phyloP scores from a whole-genome alignment of 2,113 vertebrate genomes.

The Hyaena hyaena region DNA sequence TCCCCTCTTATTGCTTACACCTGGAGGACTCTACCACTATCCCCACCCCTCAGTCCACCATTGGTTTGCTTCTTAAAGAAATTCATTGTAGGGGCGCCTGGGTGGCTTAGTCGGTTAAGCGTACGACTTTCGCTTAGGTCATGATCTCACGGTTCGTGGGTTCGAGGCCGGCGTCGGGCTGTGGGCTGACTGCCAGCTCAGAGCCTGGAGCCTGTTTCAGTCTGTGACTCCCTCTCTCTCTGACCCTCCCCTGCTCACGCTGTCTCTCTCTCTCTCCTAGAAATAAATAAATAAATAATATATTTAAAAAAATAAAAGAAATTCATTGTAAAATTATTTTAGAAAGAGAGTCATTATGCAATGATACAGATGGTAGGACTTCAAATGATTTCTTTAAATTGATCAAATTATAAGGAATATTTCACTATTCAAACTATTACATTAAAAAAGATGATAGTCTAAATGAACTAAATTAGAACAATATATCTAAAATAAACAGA shows the following conservation, averaged over 20 bases:
- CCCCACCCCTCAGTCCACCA: neutral
- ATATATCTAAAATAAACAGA: neutral
- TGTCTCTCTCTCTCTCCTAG: too few relatives aligned
- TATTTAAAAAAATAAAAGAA: neutral
- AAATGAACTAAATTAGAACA: conserved; percentile 41
- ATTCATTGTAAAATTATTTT: conserved; percentile 4
- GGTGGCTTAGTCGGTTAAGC: too few relatives aligned
- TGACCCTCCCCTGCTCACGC: too few relatives aligned
- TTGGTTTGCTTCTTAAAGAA: conserved; percentile 10
- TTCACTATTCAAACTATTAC: conserved; percentile 1
- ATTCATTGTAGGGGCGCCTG: neutral
- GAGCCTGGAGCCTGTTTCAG: too few relatives aligned
- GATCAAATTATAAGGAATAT: neutral
- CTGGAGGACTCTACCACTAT: neutral
- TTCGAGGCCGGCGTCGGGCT: too few relatives aligned
- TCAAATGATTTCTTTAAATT: conserved; percentile 51
- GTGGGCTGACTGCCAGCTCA: too few relatives aligned
- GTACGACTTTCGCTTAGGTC: too few relatives aligned
- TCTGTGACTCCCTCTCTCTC: too few relatives aligned
- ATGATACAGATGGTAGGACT: neutral
- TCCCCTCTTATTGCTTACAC: neutral
- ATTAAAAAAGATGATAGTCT: conserved; percentile 22
- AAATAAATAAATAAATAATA: too few relatives aligned
- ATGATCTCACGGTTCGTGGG: too few relatives aligned
- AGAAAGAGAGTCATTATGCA: conserved; percentile 22